These are phyloP conservation scores for Romanogobio albipinnatus DNA, from an alignment of 2,113 vertebrate genomes.

Conservation along the genomic window DNA sequence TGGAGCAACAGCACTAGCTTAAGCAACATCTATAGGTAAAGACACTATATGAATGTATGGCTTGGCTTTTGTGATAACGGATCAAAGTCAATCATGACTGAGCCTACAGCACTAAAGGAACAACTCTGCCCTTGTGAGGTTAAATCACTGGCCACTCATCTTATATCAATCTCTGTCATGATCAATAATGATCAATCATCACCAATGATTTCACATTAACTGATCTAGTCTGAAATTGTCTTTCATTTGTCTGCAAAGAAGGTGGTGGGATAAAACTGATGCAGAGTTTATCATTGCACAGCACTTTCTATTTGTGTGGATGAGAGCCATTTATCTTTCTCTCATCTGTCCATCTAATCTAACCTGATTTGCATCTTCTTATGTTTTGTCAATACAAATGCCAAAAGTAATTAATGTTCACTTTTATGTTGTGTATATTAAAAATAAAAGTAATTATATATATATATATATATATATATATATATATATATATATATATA, in stretches of 20 bases:
- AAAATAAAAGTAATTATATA: neutral
- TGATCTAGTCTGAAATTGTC: neutral
- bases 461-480: no score
- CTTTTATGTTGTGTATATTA: neutral
- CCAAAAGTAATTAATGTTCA: neutral
- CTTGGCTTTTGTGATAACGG: neutral
- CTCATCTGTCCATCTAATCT: neutral
- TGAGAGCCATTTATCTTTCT: neutral
- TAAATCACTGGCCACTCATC: neutral
- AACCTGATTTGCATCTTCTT: neutral
- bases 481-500: no score
- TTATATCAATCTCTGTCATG: constrained; percentile 16
- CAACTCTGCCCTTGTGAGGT: neutral
- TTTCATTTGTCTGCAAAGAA: constrained; percentile 26
- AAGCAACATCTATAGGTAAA: neutral
- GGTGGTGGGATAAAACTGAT: constrained; percentile 34
- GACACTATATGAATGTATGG: neutral
- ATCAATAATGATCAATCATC: constrained; percentile 15
- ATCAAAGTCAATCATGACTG: neutral
- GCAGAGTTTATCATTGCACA: neutral
- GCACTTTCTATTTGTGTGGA: constrained; percentile 6
- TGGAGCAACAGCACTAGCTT: constrained; percentile 52
- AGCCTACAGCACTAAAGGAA: neutral
- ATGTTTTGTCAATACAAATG: neutral
- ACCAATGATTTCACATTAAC: constrained; percentile 22